Evolutionary conservation across 2,113 vertebrate species (phyloP), one percentile per base, ranked within the genome.

Genomic region (Carollia perspicillata): DNA sequence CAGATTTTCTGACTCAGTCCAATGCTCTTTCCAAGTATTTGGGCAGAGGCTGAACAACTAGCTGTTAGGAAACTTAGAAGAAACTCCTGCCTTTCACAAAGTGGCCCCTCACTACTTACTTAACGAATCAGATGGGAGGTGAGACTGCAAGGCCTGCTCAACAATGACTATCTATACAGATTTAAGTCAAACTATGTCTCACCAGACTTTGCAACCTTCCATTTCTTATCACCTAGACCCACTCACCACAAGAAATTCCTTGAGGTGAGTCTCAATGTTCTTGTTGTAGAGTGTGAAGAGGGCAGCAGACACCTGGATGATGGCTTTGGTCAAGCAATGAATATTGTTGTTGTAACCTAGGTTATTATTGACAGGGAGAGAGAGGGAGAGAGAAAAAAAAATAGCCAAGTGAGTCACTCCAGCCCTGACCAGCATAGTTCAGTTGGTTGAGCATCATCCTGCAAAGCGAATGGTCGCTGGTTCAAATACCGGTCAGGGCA

Each of bases 261-360:
- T 99, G 20, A 99, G 99, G 63, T 99, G 99, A 8, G 97, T 98
- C 98, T 99, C 99, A 1, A 99, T 99, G 97, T 99, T 99, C 97
- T 99, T 99, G 88, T 98, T 98, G 98, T 99, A 99, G 17, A 99
- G 44, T 0, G 99, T 99, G 97, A 99, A 99, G 98, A 99, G 99
- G n/a, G 99, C 99, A 14, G 99, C 99, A 2, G 99, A 98, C 26
- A 99, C 97, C 60, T 99, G 99, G 93, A 99, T 99, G 93, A 99
- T 98, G 26, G 99, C 99, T 85, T 98, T 98, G 77, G 99, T 99
- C 96, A 99, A 97, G 98, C 99, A 99, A 97, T 99, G 99, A 95
- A 99, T 98, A 98, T 99, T 99, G 98, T 99, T 99, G 96, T 98
- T 98, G 97, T 99, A 99, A 40, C 99, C 99, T 99, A 91, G 88